Base-by-base conservation (phyloP, 2,888 invertebrate species). In the Tetrapedia diversipes region DNA sequence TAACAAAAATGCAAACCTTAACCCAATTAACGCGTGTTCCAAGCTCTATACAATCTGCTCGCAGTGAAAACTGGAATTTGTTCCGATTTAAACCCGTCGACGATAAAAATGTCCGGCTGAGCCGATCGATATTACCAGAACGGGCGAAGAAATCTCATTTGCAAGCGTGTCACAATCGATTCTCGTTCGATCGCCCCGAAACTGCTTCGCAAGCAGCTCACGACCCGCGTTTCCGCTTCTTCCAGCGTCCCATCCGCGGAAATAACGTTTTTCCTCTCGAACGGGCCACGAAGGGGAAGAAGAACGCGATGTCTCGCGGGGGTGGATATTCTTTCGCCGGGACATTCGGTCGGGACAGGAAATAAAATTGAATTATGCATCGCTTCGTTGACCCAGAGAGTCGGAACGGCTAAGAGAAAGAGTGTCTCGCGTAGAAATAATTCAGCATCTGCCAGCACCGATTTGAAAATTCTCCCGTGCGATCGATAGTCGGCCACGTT, bases 351-450 rank as follows among this genome's bases (percentile, higher is more conserved):
- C 19, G 24, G 24, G 43, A 45, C 39, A 39, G 43, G 22, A 65
- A 68, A 81, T 76, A 79, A 68, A 80, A 79, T 69, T 73, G 67
- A 80, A 75, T 80, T 80, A 80, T 68, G 75, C 77, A 76, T 69
- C 24, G 61, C 45, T 69, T 61, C 73, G 41, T 80, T 59, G 69
- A 75, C 68, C 54, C 53, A 63, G 45, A 74, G 54, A 57, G 22
- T 61, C 22, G 19, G 57, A 14, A 45, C 14, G 14, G 10, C 22
- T 14, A 39, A 24, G 24, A 47, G 32, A 61, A 29, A 69, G 43
- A 34, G 34, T 57, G 39, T 41, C 56, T n/a, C 27, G 57, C 14
- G 7, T 6, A 41, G 61, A 71, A 75, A 75, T 71, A 71, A 75
- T 71, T 65, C 43, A 75, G 37, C 49, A 49, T n/a, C 65, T 51